Evolutionary conservation across 1,140 invertebrate genomes (phyloP).

Genomic region (Drosophila erecta): DNA sequence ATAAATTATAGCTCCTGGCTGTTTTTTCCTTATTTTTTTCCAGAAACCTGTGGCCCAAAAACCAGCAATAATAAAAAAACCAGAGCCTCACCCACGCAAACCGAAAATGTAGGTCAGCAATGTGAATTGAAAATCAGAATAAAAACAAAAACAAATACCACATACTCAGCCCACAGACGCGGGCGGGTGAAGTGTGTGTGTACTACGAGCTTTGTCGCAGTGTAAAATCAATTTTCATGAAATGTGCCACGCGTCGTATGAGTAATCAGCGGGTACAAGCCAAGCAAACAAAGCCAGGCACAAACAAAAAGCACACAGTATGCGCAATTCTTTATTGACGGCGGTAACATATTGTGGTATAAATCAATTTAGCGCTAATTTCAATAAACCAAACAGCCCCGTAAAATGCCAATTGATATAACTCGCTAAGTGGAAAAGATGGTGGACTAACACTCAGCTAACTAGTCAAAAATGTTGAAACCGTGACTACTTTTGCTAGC

Average conservation of each 20-base stretch:
- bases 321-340: constrained; percentile 34
- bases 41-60: constrained; percentile 40
- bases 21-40: constrained; percentile 41
- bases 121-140: constrained; percentile 72
- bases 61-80: constrained; percentile 6
- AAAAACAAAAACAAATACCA: constrained; percentile 52
- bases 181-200: constrained; percentile 12
- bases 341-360: constrained; percentile 68
- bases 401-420: constrained; percentile 39
- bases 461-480: not conserved
- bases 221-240: constrained; percentile 82
- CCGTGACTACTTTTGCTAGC: constrained; percentile 7
- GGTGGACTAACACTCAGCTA: constrained; percentile 1
- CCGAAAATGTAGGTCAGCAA: constrained; percentile 71
- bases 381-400: constrained; percentile 62
- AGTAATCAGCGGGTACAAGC: constrained; percentile 65
- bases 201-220: constrained; percentile 58
- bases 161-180: constrained; percentile 25
- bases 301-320: constrained; percentile 22
- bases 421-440: constrained; percentile 23
- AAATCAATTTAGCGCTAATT: constrained; percentile 79
- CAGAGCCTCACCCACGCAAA: constrained; percentile 40
- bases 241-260: constrained; percentile 73
- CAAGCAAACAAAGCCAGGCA: constrained; percentile 54
- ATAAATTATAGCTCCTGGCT: constrained; percentile 56